Conservation (phyloP, 2,113 vertebrate genomes). For the Ceratotherium simum region DNA sequence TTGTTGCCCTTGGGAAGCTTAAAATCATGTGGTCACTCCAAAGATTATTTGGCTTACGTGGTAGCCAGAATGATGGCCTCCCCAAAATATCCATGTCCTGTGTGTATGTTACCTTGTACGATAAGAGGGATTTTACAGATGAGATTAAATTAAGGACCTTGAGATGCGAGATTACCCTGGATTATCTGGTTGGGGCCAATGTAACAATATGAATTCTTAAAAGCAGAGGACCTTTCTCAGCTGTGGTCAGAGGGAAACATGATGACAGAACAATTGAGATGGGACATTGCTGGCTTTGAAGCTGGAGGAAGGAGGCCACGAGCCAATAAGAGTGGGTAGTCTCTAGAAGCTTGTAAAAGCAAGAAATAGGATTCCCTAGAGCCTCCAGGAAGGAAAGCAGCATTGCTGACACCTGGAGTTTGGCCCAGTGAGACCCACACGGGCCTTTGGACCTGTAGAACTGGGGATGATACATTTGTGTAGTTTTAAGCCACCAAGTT, state of each 20-base stretch:
- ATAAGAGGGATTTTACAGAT: not conserved
- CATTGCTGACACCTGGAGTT: not conserved
- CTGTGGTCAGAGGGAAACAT: not conserved
- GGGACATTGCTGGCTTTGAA: not conserved
- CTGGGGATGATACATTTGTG: not conserved
- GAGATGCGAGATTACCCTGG: not conserved
- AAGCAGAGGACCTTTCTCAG: not conserved
- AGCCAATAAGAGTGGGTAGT: not conserved
- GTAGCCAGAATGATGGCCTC: not conserved
- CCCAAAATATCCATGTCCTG: not conserved
- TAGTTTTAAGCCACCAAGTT: not conserved
- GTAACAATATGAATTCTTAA: not conserved
- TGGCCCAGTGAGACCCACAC: rapidly evolving
- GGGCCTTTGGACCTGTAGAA: not conserved
- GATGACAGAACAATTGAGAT: not conserved
- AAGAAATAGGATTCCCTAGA: not conserved
- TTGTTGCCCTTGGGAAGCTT: not conserved
- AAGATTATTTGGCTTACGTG: not conserved
- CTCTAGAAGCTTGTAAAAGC: not conserved
- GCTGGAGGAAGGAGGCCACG: not conserved
- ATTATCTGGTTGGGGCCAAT: not conserved
- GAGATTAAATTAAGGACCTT: not conserved
- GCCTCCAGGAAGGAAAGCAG: not conserved
- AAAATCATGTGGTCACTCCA: not conserved
- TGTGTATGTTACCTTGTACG: not conserved